These are phyloP conservation scores for Drosophila kambysellisi DNA, from an alignment of 2,888 invertebrate species.

Conservation along the genomic window DNA sequence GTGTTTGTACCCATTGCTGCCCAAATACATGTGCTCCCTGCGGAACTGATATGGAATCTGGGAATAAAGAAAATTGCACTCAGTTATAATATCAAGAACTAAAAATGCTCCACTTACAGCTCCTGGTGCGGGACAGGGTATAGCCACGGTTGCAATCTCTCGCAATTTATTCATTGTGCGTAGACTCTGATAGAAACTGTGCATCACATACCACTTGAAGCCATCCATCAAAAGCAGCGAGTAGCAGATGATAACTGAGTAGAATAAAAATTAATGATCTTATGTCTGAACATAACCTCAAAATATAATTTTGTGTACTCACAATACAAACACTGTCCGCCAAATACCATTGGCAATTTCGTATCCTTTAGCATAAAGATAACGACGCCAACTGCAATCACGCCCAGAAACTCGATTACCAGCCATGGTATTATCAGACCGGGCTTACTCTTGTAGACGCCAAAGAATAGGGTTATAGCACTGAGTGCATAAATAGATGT, in stretches of 20 bases:
- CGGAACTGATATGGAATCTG: conserved; percentile 84
- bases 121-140: conserved; percentile 84
- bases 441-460: conserved; percentile 83
- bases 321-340: conserved; percentile 83
- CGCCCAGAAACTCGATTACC: conserved; percentile 81
- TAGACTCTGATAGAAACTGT: conserved; percentile 83
- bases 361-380: conserved; percentile 80
- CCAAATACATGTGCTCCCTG: conserved; percentile 85
- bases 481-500: conserved; percentile 81
- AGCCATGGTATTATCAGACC: conserved; percentile 84
- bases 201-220: conserved; percentile 84
- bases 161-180: conserved; percentile 84
- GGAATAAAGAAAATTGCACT: background rate
- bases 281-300: background rate
- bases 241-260: conserved; percentile 78
- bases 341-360: conserved; percentile 76
- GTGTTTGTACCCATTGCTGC: conserved; percentile 85
- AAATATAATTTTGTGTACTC: conserved; percentile 44
- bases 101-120: conserved; percentile 71
- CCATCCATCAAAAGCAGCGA: conserved; percentile 78
- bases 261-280: background rate
- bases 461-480: conserved; percentile 82
- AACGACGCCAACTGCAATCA: conserved; percentile 71
- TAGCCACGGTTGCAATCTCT: conserved; percentile 85
- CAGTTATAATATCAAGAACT: background rate